Evolutionary conservation across 2,797 vertebrate genomes (phyloP).

Genomic region (Pristis pectinata): DNA sequence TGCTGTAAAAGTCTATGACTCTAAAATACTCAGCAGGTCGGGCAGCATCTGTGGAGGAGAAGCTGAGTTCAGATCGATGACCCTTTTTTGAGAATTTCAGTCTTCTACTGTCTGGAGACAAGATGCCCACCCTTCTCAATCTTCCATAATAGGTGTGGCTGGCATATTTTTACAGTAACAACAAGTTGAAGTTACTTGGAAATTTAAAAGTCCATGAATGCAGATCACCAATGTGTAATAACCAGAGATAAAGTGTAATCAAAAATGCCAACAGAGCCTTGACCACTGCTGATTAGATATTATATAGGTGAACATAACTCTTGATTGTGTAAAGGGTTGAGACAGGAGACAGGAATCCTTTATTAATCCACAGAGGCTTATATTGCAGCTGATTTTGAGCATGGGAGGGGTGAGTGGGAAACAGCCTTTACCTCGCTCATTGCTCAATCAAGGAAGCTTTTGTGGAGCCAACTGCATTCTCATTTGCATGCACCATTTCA

Average conservation of each 20-base stretch:
- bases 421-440: not conserved
- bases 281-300: not conserved
- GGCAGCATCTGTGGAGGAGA: too few relatives aligned
- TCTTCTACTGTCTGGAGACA: too few relatives aligned
- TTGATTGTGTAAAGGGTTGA: not conserved
- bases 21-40: too few relatives aligned
- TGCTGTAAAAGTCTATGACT: too few relatives aligned
- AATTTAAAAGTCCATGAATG: not conserved
- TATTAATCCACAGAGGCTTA: not conserved
- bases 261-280: not conserved
- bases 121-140: too few relatives aligned
- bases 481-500: constrained; percentile 18
- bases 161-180: not conserved
- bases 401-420: not conserved
- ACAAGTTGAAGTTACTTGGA: not conserved
- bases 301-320: not conserved
- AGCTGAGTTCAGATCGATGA: too few relatives aligned
- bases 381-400: not conserved
- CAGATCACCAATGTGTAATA: not conserved
- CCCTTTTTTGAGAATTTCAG: too few relatives aligned
- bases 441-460: not conserved
- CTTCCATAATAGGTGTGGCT: too few relatives aligned
- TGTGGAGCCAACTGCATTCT: not conserved
- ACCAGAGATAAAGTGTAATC: not conserved
- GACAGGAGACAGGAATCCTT: not conserved